Evolutionary conservation across 2,888 invertebrate genomes (phyloP).

Genomic region (Empis livida): DNA sequence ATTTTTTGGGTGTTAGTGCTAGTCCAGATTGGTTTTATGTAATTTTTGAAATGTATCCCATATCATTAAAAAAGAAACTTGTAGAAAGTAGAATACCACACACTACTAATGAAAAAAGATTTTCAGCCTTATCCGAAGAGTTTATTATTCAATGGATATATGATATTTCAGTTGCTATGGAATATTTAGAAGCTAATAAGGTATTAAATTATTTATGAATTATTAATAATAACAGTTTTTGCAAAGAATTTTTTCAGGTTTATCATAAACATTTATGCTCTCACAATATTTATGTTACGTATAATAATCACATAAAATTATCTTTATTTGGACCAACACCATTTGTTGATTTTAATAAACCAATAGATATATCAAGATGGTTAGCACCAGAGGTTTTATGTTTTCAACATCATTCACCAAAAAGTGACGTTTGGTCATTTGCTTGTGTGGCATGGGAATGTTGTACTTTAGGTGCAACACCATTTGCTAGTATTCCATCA

Average conservation of each 20-base stretch:
- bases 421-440: constrained; percentile 74
- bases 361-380: constrained; percentile 67
- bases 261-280: constrained; percentile 62
- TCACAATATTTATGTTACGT: constrained; percentile 53
- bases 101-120: constrained; percentile 28
- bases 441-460: constrained; percentile 76
- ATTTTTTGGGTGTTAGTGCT: constrained; percentile 68
- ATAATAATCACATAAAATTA: constrained; percentile 55
- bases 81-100: constrained; percentile 43
- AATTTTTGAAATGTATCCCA: constrained; percentile 54
- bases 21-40: constrained; percentile 61
- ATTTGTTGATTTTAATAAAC: constrained; percentile 47
- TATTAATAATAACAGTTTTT: not conserved
- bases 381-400: constrained; percentile 64
- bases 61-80: constrained; percentile 56
- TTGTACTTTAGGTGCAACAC: constrained; percentile 64
- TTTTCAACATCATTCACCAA: constrained; percentile 51
- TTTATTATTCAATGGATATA: constrained; percentile 49
- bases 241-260: constrained; percentile 34
- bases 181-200: constrained; percentile 50
- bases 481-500: constrained; percentile 54
- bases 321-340: constrained; percentile 63
- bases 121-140: constrained; percentile 48
- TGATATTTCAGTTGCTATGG: constrained; percentile 59
- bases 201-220: constrained; percentile 20